phyloP scores from a whole-genome alignment of 64 coral and sea anemone genomes.

The Pocillopora verrucosa region DNA sequence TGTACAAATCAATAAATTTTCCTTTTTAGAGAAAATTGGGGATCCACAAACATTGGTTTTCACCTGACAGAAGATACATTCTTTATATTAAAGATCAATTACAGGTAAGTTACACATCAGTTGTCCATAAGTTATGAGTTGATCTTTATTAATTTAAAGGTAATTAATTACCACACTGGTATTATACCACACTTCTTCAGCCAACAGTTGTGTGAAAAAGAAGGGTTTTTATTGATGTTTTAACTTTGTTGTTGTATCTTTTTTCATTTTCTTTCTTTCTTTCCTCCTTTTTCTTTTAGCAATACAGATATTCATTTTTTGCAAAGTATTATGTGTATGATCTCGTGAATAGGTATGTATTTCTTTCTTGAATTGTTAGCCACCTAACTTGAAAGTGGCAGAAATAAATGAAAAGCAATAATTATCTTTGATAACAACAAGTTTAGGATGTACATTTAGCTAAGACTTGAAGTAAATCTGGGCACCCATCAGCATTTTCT shows the following conservation, averaged over 20 bases:
- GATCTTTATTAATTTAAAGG: neutral
- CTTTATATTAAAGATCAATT: conserved; percentile 2
- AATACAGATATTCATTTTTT: conserved; percentile 44
- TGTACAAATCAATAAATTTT: neutral
- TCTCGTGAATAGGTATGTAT: neutral
- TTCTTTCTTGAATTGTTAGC: no score
- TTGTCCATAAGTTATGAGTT: neutral
- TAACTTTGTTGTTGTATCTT: neutral
- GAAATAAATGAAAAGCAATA: no score
- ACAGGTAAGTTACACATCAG: neutral
- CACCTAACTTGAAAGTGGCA: no score
- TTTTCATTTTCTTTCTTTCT: neutral
- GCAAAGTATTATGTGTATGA: conserved; percentile 29
- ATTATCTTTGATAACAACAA: no score
- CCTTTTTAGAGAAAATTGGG: conserved; percentile 15
- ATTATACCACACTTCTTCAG: no score
- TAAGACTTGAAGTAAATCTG: no score
- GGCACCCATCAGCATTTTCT: neutral
- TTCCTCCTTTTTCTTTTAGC: neutral
- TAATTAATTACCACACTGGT: no score
- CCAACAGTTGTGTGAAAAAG: no score
- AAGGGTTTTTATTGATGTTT: neutral
- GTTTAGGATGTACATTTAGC: no score
- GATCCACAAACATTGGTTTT: conserved; percentile 31
- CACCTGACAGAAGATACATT: conserved; percentile 41